Evolutionary conservation across 2,888 invertebrate species (phyloP).

Genomic region (Teleiodes luculella): DNA sequence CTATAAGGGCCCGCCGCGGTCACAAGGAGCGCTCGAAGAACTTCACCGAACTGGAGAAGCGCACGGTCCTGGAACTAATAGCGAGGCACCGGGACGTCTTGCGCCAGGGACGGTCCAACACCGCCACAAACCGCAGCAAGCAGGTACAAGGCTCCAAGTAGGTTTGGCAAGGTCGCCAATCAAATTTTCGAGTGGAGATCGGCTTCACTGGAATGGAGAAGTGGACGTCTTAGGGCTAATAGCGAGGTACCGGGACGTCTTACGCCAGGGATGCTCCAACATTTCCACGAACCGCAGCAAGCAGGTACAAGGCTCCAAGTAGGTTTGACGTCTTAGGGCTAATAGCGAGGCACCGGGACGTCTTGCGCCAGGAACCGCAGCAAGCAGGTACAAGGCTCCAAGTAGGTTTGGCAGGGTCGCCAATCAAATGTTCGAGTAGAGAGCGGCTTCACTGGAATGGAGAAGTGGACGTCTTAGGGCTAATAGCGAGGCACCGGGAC

Average conservation of each 20-base stretch:
- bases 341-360: constrained; percentile 71
- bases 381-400: constrained; percentile 56
- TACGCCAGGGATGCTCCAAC: constrained; percentile 73
- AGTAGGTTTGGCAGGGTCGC: too few relatives aligned
- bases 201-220: constrained; percentile 66
- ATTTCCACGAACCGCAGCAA: constrained; percentile 75
- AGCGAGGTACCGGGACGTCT: constrained; percentile 69
- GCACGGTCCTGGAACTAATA: constrained; percentile 72
- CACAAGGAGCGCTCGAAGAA: constrained; percentile 77
- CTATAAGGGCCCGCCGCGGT: constrained; percentile 68
- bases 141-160: constrained; percentile 45
- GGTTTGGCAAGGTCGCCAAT: too few relatives aligned
- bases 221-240: constrained; percentile 70
- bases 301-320: constrained; percentile 47
- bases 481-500: constrained; percentile 68
- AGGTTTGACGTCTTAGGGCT: constrained; percentile 71
- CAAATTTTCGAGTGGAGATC: constrained; percentile 52
- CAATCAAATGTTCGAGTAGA: too few relatives aligned
- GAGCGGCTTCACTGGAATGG: constrained; percentile 54
- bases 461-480: constrained; percentile 73
- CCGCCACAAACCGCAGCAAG: constrained; percentile 74
- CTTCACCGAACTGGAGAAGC: constrained; percentile 75
- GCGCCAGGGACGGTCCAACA: constrained; percentile 75
- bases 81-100: constrained; percentile 72
- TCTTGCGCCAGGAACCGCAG: constrained; percentile 75